These are phyloP conservation scores for Entomyzon cyanotis DNA, from an alignment of 2,113 vertebrate species.

Conservation along the genomic window DNA sequence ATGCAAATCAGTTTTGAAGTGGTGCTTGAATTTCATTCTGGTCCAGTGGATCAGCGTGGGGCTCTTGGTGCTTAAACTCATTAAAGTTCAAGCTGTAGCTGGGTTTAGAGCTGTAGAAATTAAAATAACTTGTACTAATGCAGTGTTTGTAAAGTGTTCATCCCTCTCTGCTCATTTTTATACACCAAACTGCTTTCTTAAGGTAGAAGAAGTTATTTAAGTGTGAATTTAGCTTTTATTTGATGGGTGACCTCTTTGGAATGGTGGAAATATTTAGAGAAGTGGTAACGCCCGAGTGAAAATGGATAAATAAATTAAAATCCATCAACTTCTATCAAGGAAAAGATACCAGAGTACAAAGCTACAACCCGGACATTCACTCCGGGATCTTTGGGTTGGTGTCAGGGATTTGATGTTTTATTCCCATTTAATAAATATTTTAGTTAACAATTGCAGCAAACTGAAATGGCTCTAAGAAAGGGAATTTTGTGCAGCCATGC, in stretches of 20 bases:
- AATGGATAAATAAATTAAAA: background rate
- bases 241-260: background rate
- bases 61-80: background rate
- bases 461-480: background rate
- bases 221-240: background rate
- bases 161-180: background rate
- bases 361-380: background rate
- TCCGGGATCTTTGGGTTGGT: background rate
- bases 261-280: background rate
- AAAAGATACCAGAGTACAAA: background rate
- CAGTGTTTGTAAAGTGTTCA: background rate
- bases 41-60: background rate
- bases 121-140: background rate
- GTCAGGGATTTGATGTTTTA: background rate
- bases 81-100: background rate
- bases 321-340: background rate
- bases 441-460: background rate
- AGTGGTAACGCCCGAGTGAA: background rate
- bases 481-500: background rate
- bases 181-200: background rate
- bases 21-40: background rate
- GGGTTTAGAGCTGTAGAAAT: background rate
- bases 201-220: background rate
- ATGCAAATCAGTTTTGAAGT: background rate
- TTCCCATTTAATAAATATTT: background rate